phyloP scores from a whole-genome alignment of 2,113 vertebrate species.

The Cervus canadensis region DNA sequence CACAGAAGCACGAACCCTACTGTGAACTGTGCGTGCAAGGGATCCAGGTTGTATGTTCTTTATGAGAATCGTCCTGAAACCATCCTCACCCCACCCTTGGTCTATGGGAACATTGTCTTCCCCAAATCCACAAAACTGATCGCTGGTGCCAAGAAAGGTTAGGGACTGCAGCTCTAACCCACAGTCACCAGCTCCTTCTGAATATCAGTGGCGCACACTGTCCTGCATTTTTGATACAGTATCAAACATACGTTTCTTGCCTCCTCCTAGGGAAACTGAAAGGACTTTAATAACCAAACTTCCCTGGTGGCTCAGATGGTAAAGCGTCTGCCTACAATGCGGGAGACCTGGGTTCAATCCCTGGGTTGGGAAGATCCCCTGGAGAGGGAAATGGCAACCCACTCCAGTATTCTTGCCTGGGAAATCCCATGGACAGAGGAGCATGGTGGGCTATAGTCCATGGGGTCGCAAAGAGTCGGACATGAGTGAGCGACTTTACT shows the following conservation, averaged over 20 bases:
- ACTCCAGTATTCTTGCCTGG: background rate
- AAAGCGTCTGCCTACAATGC: fast-evolving
- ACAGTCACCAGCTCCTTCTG: background rate
- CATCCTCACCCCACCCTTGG: background rate
- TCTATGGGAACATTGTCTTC: background rate
- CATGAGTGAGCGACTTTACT: background rate
- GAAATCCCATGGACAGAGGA: background rate
- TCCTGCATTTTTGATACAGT: background rate
- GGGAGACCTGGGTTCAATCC: fast-evolving
- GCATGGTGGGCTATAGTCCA: background rate
- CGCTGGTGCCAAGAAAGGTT: background rate
- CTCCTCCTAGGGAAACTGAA: background rate
- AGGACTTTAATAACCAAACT: background rate
- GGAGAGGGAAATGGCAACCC: background rate
- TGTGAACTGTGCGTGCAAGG: background rate
- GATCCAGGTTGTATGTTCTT: background rate
- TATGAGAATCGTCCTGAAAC: background rate
- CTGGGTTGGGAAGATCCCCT: background rate
- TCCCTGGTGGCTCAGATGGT: background rate
- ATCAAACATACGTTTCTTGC: background rate
- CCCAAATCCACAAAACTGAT: background rate
- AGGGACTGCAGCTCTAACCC: background rate
- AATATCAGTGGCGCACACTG: fast-evolving
- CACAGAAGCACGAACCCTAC: background rate
- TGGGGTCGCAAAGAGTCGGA: fast-evolving